Evolutionary conservation across 23 tunicate species (phyloP).

Genomic region (Botrylloides violaceus): DNA sequence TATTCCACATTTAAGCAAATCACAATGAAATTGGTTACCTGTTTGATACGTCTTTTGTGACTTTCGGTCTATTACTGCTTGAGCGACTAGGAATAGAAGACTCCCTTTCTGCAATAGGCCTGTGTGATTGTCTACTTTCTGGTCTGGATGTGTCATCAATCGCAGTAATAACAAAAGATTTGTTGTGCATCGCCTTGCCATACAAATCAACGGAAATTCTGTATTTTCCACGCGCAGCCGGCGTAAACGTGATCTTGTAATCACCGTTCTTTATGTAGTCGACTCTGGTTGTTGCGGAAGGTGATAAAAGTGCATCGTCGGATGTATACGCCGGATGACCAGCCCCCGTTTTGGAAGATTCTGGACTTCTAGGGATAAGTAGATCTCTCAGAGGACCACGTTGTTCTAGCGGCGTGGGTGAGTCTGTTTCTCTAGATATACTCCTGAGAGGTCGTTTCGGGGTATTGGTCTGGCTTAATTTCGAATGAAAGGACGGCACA

Average conservation of each 20-base stretch:
- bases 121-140: background rate
- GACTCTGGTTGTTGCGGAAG: background rate
- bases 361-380: background rate
- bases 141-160: background rate
- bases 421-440: background rate
- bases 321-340: background rate
- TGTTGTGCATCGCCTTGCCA: conserved; percentile 18
- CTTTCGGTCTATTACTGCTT: too few species aligned
- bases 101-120: background rate
- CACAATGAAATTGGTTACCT: too few species aligned
- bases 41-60: too few species aligned
- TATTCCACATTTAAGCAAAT: too few species aligned
- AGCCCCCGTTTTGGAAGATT: background rate
- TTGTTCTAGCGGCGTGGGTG: background rate
- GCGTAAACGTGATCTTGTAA: conserved; percentile 24
- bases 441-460: background rate
- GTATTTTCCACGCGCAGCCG: conserved; percentile 11
- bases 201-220: conserved; percentile 8
- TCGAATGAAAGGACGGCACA: background rate
- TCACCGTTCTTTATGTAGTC: conserved; percentile 27
- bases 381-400: conserved; percentile 22
- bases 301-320: background rate
- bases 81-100: background rate
- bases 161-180: conserved; percentile 19
- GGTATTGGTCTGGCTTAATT: conserved; percentile 4